phyloP scores from a whole-genome alignment of 2,797 vertebrate species.

The Bovichtus variegatus region DNA sequence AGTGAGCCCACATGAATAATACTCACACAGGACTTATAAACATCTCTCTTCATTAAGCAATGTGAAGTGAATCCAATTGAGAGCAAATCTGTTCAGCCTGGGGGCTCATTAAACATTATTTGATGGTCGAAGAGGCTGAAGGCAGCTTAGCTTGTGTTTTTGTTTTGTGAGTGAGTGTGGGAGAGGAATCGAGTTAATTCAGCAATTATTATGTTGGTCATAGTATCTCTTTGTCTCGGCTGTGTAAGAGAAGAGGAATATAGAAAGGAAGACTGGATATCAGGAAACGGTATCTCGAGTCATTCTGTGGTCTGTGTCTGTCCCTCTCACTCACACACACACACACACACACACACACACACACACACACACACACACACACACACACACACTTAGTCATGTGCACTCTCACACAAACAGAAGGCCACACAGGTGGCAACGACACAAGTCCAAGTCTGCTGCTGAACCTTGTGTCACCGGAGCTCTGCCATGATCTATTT shows the following conservation, averaged over 20 bases:
- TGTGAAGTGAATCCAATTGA: constrained; percentile 46
- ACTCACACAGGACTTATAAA: constrained; percentile 51
- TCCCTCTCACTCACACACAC: background rate
- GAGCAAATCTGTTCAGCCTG: constrained; percentile 35
- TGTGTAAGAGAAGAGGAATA: background rate
- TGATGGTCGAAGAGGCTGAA: constrained; percentile 43
- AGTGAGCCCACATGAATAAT: constrained; percentile 25
- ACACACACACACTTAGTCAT: too few relatives aligned
- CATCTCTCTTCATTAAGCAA: constrained; percentile 53
- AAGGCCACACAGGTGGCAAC: constrained; percentile 70
- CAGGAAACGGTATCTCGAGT: background rate
- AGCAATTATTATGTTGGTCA: background rate
- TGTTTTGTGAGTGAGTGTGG: constrained; percentile 12
- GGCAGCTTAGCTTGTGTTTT: constrained; percentile 34
- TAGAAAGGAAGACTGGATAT: background rate
- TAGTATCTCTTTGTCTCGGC: background rate
- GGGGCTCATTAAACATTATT: constrained; percentile 56
- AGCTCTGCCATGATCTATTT: constrained; percentile 23
- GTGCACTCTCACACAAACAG: constrained; percentile 43
- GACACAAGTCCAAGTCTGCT: constrained; percentile 58
- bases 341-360: constrained; percentile 20
- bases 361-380: too few relatives aligned
- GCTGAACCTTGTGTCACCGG: constrained; percentile 47
- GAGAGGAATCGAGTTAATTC: constrained; percentile 26
- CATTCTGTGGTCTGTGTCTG: constrained; percentile 1